A percentile compares a stretch with the other conserved stretches of the same genome.
These are phyloP conservation scores for Tapera naevia DNA, from an alignment of 2,797 vertebrate genomes.

Conservation along the genomic window DNA sequence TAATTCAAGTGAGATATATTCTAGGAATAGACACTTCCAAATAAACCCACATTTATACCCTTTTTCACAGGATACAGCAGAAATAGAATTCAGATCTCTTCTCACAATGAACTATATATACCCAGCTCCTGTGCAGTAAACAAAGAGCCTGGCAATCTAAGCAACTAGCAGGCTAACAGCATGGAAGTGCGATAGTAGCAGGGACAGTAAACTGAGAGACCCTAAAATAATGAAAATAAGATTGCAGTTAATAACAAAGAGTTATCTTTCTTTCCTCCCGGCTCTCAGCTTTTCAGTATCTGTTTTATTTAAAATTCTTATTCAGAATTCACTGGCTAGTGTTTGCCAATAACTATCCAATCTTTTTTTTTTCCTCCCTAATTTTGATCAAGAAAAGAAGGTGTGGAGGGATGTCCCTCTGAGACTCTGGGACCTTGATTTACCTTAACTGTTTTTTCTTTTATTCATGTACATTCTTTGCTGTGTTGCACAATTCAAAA, in stretches of 20 bases:
- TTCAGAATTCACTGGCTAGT: slow-evolving; percentile 6
- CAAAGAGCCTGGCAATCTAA: slow-evolving; percentile 22
- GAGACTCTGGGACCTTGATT: neutral
- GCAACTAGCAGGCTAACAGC: neutral
- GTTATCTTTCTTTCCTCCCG: neutral
- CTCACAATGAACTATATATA: slow-evolving; percentile 12
- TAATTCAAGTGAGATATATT: slow-evolving; percentile 27
- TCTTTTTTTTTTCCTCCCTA: neutral
- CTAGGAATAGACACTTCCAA: slow-evolving; percentile 13
- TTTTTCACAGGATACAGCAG: neutral
- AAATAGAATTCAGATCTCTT: slow-evolving; percentile 34
- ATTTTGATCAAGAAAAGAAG: slow-evolving; percentile 6
- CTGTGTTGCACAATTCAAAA: neutral
- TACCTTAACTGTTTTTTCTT: neutral
- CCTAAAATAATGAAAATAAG: slow-evolving; percentile 10
- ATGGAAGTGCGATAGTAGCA: neutral
- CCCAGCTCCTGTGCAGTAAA: neutral
- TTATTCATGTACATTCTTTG: neutral
- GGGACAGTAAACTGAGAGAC: neutral
- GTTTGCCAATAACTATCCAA: neutral
- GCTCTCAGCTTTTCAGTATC: neutral
- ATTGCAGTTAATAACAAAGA: slow-evolving; percentile 29
- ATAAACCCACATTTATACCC: neutral
- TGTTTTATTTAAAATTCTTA: slow-evolving; percentile 5
- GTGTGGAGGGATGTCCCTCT: too few species aligned